A percentile compares a stretch with the other conserved stretches of the same genome.
Conservation (phyloP, 2,888 invertebrate species). For the Piscicola geometra region DNA sequence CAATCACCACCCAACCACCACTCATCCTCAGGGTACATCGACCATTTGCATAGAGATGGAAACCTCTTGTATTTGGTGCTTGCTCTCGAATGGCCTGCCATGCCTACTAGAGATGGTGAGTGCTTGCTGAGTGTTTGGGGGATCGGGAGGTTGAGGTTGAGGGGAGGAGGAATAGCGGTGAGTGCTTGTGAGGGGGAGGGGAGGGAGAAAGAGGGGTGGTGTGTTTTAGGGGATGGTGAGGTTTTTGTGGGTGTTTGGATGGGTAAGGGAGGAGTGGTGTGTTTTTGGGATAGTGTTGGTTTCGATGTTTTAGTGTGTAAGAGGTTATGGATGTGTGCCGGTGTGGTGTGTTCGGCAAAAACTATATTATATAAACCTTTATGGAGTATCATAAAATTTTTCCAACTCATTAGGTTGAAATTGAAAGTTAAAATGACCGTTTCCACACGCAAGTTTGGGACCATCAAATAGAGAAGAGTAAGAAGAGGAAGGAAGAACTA, state of each 20-base stretch:
- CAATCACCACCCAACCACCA: too few species aligned
- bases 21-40: not conserved
- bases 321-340: too few species aligned
- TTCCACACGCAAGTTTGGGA: not conserved
- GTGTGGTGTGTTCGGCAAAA: too few species aligned
- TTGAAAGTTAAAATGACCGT: too few species aligned
- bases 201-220: too few species aligned
- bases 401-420: too few species aligned
- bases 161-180: not conserved
- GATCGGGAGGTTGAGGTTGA: not conserved
- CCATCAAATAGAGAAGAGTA: not conserved
- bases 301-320: too few species aligned
- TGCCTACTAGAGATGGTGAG: not conserved
- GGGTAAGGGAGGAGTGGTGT: not conserved
- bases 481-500: conserved; percentile 1
- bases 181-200: not conserved
- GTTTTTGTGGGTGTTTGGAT: not conserved
- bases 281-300: too few species aligned
- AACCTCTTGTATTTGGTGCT: not conserved
- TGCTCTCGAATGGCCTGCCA: conserved; percentile 1
- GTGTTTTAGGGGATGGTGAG: too few species aligned
- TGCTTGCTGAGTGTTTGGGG: not conserved
- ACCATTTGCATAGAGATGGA: not conserved
- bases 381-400: too few species aligned
- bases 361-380: too few species aligned